A percentile compares a stretch with the other conserved stretches of the same genome.
These are phyloP conservation scores for Monopis laevigella DNA, from an alignment of 2,888 invertebrate genomes.

Conservation along the genomic window DNA sequence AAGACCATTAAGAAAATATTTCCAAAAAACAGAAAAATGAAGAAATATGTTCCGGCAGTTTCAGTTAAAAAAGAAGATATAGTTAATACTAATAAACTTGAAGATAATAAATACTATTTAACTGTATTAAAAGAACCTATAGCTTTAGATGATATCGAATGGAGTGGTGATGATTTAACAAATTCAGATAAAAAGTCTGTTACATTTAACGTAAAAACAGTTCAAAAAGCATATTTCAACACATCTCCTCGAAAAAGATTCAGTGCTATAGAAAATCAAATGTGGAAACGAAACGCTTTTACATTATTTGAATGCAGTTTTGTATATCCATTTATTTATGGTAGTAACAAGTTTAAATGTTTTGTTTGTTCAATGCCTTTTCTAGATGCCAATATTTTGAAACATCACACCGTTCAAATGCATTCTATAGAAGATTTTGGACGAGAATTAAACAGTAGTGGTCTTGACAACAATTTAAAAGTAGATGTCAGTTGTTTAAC, in stretches of 20 bases:
- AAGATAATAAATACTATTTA: too few relatives aligned
- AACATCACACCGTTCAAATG: conserved; percentile 29
- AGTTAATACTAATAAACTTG: too few relatives aligned
- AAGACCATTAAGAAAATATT: conserved; percentile 1
- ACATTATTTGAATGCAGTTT: conserved; percentile 38
- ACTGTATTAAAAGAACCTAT: conserved; percentile 34
- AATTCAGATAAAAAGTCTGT: conserved; percentile 20
- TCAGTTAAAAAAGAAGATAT: conserved; percentile 12
- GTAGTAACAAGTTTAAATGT: conserved; percentile 43
- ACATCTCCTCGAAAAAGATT: conserved; percentile 19
- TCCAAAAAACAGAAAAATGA: background rate
- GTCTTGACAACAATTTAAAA: conserved; percentile 37
- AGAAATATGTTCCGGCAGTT: background rate
- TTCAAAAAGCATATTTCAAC: conserved; percentile 21
- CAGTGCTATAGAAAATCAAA: conserved; percentile 19
- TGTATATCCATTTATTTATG: conserved; percentile 43
- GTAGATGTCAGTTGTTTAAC: conserved; percentile 38
- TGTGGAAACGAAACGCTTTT: conserved; percentile 38
- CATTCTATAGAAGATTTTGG: conserved; percentile 33
- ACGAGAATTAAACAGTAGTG: conserved; percentile 30
- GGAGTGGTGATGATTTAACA: conserved; percentile 17
- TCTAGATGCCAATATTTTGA: conserved; percentile 30
- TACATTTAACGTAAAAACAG: conserved; percentile 29
- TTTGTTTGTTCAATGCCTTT: conserved; percentile 34
- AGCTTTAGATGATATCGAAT: conserved; percentile 27